These are phyloP conservation scores for Ambastaia sidthimunki DNA, from an alignment of 2,797 vertebrate genomes.

Conservation along the genomic window DNA sequence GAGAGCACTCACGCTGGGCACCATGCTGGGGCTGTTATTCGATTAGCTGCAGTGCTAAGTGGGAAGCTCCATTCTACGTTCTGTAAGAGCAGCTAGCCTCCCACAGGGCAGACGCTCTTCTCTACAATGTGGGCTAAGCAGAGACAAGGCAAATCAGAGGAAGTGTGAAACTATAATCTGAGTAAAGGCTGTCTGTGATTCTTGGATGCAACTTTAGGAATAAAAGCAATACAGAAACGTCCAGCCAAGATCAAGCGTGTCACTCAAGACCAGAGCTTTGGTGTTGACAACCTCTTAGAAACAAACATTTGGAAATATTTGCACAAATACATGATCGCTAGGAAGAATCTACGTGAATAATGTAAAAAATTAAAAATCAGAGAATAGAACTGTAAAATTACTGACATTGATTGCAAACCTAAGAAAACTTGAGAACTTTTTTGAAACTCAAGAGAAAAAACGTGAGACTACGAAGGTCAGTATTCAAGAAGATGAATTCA, in stretches of 20 bases:
- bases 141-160: slow-evolving; percentile 64
- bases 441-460: too few relatives aligned
- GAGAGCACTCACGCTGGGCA: slow-evolving; percentile 81
- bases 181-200: slow-evolving; percentile 56
- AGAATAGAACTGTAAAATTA: too few relatives aligned
- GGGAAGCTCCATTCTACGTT: slow-evolving; percentile 79
- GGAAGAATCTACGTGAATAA: too few relatives aligned
- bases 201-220: slow-evolving; percentile 40
- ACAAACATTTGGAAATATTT: too few relatives aligned
- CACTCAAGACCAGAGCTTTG: slow-evolving; percentile 13
- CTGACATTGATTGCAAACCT: too few relatives aligned
- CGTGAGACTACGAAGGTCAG: too few relatives aligned
- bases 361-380: too few relatives aligned
- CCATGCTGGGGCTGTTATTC: slow-evolving; percentile 87
- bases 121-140: slow-evolving; percentile 52
- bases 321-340: slow-evolving; percentile 24
- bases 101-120: slow-evolving; percentile 73
- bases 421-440: too few relatives aligned
- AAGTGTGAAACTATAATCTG: slow-evolving; percentile 58
- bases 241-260: slow-evolving; percentile 49
- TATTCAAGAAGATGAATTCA: too few relatives aligned
- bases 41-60: slow-evolving; percentile 82
- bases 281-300: not conserved
- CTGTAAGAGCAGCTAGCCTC: slow-evolving; percentile 63
- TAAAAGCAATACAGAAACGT: slow-evolving; percentile 52